Conservation (phyloP, 2,797 vertebrate genomes). For the Ctenopoma kingsleyae region DNA sequence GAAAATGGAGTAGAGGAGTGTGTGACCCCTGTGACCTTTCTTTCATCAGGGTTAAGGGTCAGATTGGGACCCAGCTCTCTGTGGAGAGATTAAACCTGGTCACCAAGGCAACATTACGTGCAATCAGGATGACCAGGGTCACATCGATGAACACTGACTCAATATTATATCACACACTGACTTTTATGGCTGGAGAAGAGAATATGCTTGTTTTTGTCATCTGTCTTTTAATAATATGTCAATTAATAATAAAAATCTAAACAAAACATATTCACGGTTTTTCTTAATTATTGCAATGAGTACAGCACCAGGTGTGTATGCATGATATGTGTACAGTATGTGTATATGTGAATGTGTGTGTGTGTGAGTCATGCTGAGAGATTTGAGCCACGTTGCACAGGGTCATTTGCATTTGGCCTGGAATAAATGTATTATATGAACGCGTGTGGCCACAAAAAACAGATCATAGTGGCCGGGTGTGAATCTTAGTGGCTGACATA, state of each 20-base stretch:
- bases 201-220: not conserved
- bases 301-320: not conserved
- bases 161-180: conserved; percentile 10
- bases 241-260: conserved; percentile 14
- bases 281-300: not conserved
- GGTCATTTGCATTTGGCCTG: conserved; percentile 50
- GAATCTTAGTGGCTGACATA: conserved; percentile 30
- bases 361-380: conserved; percentile 42
- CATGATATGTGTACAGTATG: not conserved
- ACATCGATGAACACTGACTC: conserved; percentile 22
- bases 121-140: conserved; percentile 46
- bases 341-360: not conserved
- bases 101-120: conserved; percentile 66
- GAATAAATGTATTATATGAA: conserved; percentile 41
- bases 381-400: conserved; percentile 37
- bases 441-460: conserved; percentile 45
- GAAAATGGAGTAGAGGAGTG: conserved; percentile 49
- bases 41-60: conserved; percentile 70
- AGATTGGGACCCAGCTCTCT: conserved; percentile 63
- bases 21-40: conserved; percentile 57
- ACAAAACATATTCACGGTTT: not conserved
- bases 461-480: conserved; percentile 37
- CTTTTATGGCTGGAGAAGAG: not conserved
- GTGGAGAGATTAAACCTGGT: conserved; percentile 69
- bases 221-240: conserved; percentile 3